Conservation (phyloP, 2,113 vertebrate species). For the Noturus placidus region DNA sequence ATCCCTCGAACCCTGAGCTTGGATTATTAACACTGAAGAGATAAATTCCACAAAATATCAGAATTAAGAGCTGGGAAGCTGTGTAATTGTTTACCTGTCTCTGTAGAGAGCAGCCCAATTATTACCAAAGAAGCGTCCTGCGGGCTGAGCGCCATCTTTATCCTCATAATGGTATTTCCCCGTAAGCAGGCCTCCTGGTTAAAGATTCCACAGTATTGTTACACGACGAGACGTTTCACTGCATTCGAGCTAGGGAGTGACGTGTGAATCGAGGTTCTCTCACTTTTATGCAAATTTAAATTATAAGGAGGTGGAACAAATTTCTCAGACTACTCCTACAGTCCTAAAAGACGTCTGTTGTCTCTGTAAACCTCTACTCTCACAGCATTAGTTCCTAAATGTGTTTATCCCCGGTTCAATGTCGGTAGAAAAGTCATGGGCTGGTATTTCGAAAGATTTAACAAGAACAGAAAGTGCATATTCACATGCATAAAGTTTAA, state of each 20-base stretch:
- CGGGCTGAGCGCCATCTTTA: slow-evolving; percentile 75
- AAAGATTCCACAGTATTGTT: neutral
- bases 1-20: neutral
- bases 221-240: neutral
- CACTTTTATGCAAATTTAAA: neutral
- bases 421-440: neutral
- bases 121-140: slow-evolving; percentile 88
- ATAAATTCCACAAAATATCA: neutral
- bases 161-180: slow-evolving; percentile 90
- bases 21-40: neutral
- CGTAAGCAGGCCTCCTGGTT: slow-evolving; percentile 86
- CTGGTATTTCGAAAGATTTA: neutral
- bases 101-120: slow-evolving; percentile 82
- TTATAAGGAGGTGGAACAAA: neutral
- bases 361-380: neutral
- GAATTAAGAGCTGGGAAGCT: neutral
- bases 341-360: too few relatives aligned
- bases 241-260: neutral
- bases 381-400: neutral
- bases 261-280: neutral
- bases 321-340: neutral
- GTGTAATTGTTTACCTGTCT: slow-evolving; percentile 73
- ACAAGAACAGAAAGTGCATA: neutral
- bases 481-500: neutral
- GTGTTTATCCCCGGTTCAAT: neutral